These are phyloP conservation scores for Channa argus DNA, from an alignment of 2,113 vertebrate species.

Conservation along the genomic window DNA sequence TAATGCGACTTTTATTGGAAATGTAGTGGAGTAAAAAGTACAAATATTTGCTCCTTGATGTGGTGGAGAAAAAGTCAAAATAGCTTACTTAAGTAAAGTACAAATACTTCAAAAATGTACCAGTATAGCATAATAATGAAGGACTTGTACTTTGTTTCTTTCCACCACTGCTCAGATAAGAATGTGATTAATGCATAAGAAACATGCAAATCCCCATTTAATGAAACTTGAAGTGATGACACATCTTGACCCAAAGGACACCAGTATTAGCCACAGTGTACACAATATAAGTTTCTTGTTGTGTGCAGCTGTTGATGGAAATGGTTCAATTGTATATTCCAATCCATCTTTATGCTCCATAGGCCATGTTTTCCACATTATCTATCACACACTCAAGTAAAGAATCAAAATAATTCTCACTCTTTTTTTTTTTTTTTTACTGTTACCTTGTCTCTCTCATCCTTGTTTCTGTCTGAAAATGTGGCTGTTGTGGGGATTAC, in stretches of 20 bases:
- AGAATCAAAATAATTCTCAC: not conserved
- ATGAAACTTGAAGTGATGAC: not conserved
- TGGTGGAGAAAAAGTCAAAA: no score
- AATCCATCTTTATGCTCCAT: not conserved
- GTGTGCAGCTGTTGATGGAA: not conserved
- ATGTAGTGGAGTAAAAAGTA: no score
- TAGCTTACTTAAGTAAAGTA: no score
- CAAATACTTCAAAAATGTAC: no score
- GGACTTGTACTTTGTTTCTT: no score
- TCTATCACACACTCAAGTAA: not conserved
- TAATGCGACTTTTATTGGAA: no score
- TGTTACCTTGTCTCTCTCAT: constrained; percentile 2
- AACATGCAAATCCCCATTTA: not conserved
- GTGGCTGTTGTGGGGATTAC: constrained; percentile 29
- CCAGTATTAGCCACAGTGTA: not conserved
- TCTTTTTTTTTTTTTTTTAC: constrained; percentile 2
- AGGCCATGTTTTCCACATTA: constrained; percentile 1
- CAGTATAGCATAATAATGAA: no score
- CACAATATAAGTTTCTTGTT: not conserved
- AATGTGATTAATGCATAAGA: not conserved
- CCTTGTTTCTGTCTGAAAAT: constrained; percentile 13
- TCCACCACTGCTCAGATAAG: no score
- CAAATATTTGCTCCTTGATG: no score
- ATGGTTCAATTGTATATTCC: not conserved
- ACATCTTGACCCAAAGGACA: not conserved